Conservation (phyloP, 2,113 vertebrate genomes). For the Melanerpes aurifrons region DNA sequence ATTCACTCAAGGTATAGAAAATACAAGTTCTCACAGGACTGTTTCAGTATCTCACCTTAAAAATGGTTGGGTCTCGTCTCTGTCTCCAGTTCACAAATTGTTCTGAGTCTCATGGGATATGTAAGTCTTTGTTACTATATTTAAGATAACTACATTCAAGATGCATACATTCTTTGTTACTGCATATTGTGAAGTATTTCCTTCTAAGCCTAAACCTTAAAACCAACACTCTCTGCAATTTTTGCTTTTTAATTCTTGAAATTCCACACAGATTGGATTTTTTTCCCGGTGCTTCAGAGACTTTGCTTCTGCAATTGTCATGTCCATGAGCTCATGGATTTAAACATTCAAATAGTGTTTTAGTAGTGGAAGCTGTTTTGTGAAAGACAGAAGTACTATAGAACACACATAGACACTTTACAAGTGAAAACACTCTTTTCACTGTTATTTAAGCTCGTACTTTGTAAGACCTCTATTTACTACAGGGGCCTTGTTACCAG, state of each 20-base stretch:
- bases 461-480: background rate
- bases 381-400: background rate
- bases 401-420: background rate
- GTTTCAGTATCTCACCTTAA: background rate
- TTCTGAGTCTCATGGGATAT: background rate
- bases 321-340: background rate
- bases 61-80: background rate
- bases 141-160: background rate
- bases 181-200: background rate
- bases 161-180: background rate
- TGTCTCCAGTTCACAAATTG: background rate
- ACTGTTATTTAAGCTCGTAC: background rate
- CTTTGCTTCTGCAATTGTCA: background rate
- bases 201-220: background rate
- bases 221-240: background rate
- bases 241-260: background rate
- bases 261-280: background rate
- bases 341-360: background rate
- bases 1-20: background rate
- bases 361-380: background rate
- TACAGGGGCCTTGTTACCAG: background rate
- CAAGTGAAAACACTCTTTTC: background rate
- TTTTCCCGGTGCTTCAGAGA: background rate
- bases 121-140: background rate
- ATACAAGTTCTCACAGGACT: background rate